Conservation (phyloP, 1,140 invertebrate species). For the Venustaconcha ellipsiformis region DNA sequence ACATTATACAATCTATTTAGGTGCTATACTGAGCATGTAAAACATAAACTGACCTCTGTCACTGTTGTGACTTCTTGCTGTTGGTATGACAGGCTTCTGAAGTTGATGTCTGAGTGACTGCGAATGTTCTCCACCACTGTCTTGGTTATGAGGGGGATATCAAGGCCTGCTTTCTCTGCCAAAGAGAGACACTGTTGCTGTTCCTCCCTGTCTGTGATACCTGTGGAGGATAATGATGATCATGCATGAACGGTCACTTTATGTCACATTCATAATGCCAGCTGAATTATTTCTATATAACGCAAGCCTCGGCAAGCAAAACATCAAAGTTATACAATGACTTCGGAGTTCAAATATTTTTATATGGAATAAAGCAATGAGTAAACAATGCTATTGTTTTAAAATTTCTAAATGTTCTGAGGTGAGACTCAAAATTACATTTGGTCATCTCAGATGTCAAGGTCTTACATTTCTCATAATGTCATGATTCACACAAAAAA, state of each 20-base stretch:
- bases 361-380: neutral
- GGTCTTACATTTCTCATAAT: too few species aligned
- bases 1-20: too few species aligned
- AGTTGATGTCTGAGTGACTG: constrained; percentile 37
- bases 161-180: constrained; percentile 81
- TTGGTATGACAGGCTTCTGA: constrained; percentile 7
- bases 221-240: constrained; percentile 40
- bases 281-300: neutral
- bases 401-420: neutral
- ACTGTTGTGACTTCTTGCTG: neutral
- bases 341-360: neutral
- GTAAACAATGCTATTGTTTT: neutral
- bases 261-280: too few species aligned
- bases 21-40: neutral
- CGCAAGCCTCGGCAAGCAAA: neutral
- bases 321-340: neutral
- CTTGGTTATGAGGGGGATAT: constrained; percentile 86
- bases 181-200: constrained; percentile 73
- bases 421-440: too few species aligned
- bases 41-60: neutral
- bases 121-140: constrained; percentile 84
- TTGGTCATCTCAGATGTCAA: too few species aligned
- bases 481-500: too few species aligned
- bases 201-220: constrained; percentile 76
- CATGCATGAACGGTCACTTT: neutral